A percentile compares a stretch with the other conserved stretches of the same genome.
These are phyloP conservation scores for Timandra comae DNA, from an alignment of 2,888 invertebrate species.

Conservation along the genomic window DNA sequence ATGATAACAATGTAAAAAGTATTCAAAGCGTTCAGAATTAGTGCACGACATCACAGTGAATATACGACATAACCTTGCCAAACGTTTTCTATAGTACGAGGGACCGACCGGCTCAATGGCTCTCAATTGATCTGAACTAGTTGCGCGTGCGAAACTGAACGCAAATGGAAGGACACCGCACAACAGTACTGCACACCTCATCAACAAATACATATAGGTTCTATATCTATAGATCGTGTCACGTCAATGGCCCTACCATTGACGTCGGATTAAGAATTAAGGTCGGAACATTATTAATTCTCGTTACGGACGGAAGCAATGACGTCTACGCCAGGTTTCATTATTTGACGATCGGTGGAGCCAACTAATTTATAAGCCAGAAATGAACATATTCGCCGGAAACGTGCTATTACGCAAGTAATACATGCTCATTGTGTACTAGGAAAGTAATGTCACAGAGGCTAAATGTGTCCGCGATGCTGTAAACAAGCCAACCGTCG, in stretches of 20 bases:
- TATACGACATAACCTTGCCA: slow-evolving; percentile 59
- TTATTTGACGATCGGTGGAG: slow-evolving; percentile 8
- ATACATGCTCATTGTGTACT: slow-evolving; percentile 36
- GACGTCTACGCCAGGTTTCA: slow-evolving; percentile 11
- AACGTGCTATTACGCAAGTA: slow-evolving; percentile 32
- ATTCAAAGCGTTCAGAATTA: slow-evolving; percentile 23
- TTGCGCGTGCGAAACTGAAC: slow-evolving; percentile 63
- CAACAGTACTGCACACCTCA: slow-evolving; percentile 29
- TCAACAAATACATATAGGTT: slow-evolving; percentile 20
- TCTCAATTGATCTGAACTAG: slow-evolving; percentile 70
- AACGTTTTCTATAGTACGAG: slow-evolving; percentile 49
- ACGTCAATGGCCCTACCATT: slow-evolving; percentile 18
- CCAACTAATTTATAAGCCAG: slow-evolving; percentile 11
- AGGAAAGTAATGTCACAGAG: slow-evolving; percentile 56
- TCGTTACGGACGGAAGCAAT: slow-evolving; percentile 15
- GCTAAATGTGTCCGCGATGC: slow-evolving; percentile 69
- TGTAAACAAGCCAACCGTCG: slow-evolving; percentile 67
- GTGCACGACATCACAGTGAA: slow-evolving; percentile 36
- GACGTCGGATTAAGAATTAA: slow-evolving; percentile 18
- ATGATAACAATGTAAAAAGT: slow-evolving; percentile 5
- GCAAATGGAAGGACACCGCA: slow-evolving; percentile 44
- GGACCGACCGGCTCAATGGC: slow-evolving; percentile 58
- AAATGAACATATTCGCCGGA: slow-evolving; percentile 20
- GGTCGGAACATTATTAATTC: slow-evolving; percentile 18
- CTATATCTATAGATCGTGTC: slow-evolving; percentile 18